phyloP scores from a whole-genome alignment of 2,797 vertebrate genomes.

The Chaetophractus vellerosus region DNA sequence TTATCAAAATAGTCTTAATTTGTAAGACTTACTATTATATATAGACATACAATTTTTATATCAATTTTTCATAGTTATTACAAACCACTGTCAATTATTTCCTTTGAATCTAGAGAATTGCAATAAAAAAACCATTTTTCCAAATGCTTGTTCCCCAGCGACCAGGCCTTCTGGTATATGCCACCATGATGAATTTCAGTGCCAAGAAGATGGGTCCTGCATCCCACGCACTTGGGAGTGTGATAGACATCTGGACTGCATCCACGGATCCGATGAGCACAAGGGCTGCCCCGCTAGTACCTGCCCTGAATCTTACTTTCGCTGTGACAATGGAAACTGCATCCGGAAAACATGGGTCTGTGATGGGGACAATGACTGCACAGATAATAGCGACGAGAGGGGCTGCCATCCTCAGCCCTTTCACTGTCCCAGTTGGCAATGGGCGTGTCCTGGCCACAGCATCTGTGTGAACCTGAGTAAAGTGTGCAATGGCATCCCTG shows the following conservation, averaged over 20 bases:
- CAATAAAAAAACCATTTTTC: not conserved
- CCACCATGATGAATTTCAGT: conserved; percentile 97
- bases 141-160: conserved; percentile 89
- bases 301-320: conserved; percentile 94
- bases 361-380: conserved; percentile 98
- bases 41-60: not conserved
- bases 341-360: conserved; percentile 94
- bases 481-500: conserved; percentile 95
- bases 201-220: conserved; percentile 97
- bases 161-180: conserved; percentile 98
- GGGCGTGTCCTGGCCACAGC: conserved; percentile 97
- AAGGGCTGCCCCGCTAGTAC: conserved; percentile 94
- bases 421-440: conserved; percentile 96
- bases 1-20: too few species aligned
- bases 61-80: not conserved
- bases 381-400: conserved; percentile 97
- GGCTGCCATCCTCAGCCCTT: conserved; percentile 97
- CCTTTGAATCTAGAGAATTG: not conserved
- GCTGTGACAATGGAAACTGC: conserved; percentile 97
- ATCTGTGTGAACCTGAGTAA: conserved; percentile 96
- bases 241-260: conserved; percentile 96
- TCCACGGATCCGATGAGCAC: conserved; percentile 97
- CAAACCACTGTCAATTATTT: not conserved
- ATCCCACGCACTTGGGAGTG: conserved; percentile 96
- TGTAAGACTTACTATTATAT: too few species aligned